Evolutionary conservation across 2,113 vertebrate species (phyloP).

Genomic region (Zapus hudsonius): DNA sequence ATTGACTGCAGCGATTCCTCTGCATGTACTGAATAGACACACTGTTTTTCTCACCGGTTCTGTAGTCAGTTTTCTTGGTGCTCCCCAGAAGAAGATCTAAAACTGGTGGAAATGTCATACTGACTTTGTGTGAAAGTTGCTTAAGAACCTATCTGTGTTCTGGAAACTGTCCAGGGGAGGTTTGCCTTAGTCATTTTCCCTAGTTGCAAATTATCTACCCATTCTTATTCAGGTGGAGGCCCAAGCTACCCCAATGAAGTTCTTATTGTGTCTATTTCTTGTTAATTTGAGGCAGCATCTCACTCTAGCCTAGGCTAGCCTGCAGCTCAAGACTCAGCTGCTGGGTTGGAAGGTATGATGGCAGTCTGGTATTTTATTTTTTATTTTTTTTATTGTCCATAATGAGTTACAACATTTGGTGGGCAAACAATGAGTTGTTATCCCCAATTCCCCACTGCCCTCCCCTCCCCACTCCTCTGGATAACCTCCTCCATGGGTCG

Average conservation of each 20-base stretch:
- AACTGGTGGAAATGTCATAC: background rate
- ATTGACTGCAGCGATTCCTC: background rate
- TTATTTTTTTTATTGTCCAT: no score
- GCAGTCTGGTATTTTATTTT: background rate
- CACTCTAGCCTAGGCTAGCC: no score
- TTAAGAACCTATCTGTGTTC: conserved; percentile 23
- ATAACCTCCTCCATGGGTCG: no score
- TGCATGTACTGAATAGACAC: background rate
- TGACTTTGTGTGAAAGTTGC: background rate
- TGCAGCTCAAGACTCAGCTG: no score
- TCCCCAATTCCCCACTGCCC: no score
- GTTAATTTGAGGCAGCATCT: no score
- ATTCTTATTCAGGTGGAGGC: conserved; percentile 43
- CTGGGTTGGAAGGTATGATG: no score
- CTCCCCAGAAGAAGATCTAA: background rate
- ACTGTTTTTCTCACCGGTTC: background rate
- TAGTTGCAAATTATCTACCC: conserved; percentile 43
- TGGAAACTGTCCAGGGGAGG: background rate
- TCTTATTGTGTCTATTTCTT: no score
- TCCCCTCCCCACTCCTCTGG: no score
- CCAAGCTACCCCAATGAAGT: background rate
- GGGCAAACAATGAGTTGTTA: no score
- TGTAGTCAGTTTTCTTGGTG: background rate
- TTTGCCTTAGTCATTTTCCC: background rate
- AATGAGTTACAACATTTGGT: no score